These are phyloP conservation scores for Cossypha heuglini DNA, from an alignment of 2,797 vertebrate species.

Conservation along the genomic window DNA sequence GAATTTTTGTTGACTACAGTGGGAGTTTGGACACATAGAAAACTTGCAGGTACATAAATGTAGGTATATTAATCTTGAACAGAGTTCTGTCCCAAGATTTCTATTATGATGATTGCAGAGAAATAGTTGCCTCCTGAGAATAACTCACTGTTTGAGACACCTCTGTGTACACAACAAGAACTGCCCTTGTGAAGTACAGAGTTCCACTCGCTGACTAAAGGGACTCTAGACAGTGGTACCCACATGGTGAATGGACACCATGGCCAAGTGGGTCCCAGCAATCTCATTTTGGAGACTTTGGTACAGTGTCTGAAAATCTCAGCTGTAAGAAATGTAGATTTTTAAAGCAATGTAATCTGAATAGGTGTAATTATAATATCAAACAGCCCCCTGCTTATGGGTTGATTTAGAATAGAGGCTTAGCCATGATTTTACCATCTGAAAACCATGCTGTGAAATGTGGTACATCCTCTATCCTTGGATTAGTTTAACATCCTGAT, in stretches of 20 bases:
- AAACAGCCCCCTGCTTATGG: rapidly evolving
- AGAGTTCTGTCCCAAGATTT: neutral
- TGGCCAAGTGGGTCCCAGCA: neutral
- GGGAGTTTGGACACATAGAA: neutral
- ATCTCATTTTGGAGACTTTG: neutral
- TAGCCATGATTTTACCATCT: neutral
- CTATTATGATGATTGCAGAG: neutral
- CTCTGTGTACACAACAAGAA: neutral
- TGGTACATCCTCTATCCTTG: neutral
- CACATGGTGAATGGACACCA: neutral
- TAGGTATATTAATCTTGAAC: neutral
- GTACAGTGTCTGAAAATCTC: neutral
- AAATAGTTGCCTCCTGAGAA: neutral
- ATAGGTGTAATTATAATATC: neutral
- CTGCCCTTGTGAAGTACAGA: neutral
- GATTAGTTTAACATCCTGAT: neutral
- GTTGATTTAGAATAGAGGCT: neutral
- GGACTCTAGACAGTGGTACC: neutral
- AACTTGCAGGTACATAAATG: neutral
- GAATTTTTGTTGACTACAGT: neutral
- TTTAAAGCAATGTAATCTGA: neutral
- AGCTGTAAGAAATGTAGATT: neutral
- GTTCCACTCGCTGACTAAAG: neutral
- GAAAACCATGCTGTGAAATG: neutral
- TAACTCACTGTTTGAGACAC: neutral